phyloP scores from a whole-genome alignment of 2,797 vertebrate genomes.

The Natrix natrix region DNA sequence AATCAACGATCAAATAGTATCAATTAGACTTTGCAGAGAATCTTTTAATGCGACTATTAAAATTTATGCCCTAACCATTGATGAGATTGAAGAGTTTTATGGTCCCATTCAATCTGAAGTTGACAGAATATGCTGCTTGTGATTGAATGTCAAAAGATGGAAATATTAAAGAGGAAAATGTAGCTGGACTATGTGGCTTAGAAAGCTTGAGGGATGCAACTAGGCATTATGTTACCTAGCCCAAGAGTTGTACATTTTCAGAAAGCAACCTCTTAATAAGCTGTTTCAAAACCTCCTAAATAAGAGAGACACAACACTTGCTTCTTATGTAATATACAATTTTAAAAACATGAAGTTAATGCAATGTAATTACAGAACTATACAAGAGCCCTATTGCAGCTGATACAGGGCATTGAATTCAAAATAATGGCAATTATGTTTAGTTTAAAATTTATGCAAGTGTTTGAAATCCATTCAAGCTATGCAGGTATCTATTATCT shows the following conservation, averaged over 20 bases:
- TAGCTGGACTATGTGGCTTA: background rate
- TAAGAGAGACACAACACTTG: background rate
- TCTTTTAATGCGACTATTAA: background rate
- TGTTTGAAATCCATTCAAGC: slow-evolving; percentile 21
- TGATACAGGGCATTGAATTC: slow-evolving; percentile 7
- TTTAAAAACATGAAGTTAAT: background rate
- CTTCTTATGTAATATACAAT: background rate
- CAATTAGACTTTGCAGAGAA: background rate
- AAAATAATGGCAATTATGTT: slow-evolving; percentile 33
- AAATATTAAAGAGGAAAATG: background rate
- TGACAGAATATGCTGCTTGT: background rate
- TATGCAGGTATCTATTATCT: background rate
- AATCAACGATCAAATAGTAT: background rate
- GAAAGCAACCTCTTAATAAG: background rate
- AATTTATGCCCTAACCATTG: background rate
- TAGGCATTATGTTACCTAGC: background rate
- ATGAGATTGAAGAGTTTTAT: background rate
- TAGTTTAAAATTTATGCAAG: slow-evolving; percentile 22
- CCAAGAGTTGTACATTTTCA: background rate
- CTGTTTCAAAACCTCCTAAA: background rate
- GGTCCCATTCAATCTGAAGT: background rate
- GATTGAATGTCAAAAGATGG: background rate
- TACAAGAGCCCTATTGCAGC: background rate
- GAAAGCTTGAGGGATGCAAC: background rate
- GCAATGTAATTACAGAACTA: background rate